Evolutionary conservation across 2,113 vertebrate species (phyloP).

Genomic region (Pelusios castaneus): DNA sequence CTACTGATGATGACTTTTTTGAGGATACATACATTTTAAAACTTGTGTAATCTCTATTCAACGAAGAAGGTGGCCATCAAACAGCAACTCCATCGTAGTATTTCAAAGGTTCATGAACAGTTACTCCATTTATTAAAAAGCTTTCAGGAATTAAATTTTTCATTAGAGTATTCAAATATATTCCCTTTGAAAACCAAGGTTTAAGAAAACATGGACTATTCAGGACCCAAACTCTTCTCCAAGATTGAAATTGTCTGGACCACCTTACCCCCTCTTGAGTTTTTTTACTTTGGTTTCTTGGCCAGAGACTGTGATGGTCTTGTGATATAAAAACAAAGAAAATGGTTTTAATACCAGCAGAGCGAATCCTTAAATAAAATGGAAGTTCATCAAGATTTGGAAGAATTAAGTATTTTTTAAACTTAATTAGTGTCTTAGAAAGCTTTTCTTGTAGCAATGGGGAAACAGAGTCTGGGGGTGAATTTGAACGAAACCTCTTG

Average conservation of each 20-base stretch:
- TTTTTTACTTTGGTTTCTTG: background rate
- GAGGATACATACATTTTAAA: background rate
- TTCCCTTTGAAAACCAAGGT: background rate
- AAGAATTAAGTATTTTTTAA: background rate
- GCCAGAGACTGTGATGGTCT: background rate
- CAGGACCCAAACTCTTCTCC: background rate
- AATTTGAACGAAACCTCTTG: background rate
- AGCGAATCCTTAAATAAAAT: background rate
- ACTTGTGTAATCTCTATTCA: background rate
- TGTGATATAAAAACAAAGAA: background rate
- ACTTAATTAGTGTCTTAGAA: background rate
- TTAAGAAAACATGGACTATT: background rate
- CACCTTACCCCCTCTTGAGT: background rate
- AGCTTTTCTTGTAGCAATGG: background rate
- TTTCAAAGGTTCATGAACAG: background rate
- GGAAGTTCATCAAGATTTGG: background rate
- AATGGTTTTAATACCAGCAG: background rate
- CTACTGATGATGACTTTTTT: background rate
- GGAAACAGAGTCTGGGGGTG: background rate
- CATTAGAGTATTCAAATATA: background rate
- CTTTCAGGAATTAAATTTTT: background rate
- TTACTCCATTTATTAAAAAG: background rate
- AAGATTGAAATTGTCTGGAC: background rate
- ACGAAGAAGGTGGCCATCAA: background rate
- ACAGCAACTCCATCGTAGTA: background rate